These are phyloP conservation scores for Drosophila limbata DNA, from an alignment of 2,888 invertebrate genomes.

Conservation along the genomic window DNA sequence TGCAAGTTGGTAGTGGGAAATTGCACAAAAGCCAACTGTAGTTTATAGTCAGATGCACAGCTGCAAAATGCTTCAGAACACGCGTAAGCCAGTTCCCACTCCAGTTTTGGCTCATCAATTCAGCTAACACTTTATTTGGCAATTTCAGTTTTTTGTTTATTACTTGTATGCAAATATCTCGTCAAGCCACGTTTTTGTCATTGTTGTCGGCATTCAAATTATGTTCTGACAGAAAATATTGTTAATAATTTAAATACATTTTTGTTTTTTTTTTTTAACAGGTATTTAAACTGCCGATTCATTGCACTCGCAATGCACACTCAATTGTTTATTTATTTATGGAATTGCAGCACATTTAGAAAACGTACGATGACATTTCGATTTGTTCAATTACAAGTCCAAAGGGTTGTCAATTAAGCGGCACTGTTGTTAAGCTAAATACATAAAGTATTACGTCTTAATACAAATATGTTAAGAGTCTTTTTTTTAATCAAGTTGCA, in stretches of 20 bases:
- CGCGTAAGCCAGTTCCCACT: conserved; percentile 41
- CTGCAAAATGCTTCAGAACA: conserved; percentile 50
- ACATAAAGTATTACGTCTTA: background rate
- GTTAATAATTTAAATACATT: background rate
- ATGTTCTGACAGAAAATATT: conserved; percentile 3
- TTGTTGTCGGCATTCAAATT: conserved; percentile 3
- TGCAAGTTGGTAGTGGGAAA: conserved; percentile 43
- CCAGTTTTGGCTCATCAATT: background rate
- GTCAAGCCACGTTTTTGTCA: background rate
- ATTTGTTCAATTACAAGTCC: background rate
- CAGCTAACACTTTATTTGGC: conserved; percentile 10
- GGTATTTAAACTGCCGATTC: conserved; percentile 19
- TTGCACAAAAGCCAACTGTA: conserved; percentile 39
- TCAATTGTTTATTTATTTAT: conserved; percentile 21
- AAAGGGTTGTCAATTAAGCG: conserved; percentile 18
- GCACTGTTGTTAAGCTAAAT: conserved; percentile 7
- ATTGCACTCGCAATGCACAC: conserved; percentile 18
- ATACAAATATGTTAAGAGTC: conserved; percentile 3
- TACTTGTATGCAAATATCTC: conserved; percentile 15
- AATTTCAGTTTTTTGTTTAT: background rate
- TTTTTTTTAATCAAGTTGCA: conserved; percentile 3
- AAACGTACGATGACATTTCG: conserved; percentile 17
- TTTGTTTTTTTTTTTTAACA: background rate
- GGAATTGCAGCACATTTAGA: conserved; percentile 11
- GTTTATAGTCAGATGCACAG: conserved; percentile 59